These are phyloP conservation scores for Synergus gifuensis DNA, from an alignment of 2,888 invertebrate species.

Conservation along the genomic window DNA sequence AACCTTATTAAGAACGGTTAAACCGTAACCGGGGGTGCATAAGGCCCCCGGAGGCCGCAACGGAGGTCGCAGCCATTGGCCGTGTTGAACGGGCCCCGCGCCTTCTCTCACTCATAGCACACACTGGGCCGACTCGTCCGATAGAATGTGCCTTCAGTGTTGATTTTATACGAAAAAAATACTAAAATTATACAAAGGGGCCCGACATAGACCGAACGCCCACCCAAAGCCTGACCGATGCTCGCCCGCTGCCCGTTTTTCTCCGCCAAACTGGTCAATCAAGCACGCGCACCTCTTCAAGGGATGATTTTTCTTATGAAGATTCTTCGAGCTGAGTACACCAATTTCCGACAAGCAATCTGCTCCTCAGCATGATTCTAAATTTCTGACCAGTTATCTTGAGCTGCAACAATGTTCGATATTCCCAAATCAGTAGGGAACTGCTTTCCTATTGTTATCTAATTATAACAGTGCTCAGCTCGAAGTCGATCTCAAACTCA, in stretches of 20 bases:
- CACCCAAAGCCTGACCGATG: constrained; percentile 81
- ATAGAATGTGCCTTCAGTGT: constrained; percentile 96
- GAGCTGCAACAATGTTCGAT: neutral
- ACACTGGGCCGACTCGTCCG: constrained; percentile 96
- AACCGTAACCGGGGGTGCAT: constrained; percentile 70
- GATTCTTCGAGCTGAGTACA: neutral
- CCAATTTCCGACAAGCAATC: neutral
- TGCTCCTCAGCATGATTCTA: constrained; percentile 3
- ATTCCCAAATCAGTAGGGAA: neutral
- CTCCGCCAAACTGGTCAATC: constrained; percentile 45
- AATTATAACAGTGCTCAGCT: neutral
- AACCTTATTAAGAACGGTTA: constrained; percentile 53
- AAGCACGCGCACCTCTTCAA: constrained; percentile 8
- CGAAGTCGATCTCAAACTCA: neutral
- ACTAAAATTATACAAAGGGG: constrained; percentile 88
- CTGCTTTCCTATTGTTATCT: neutral
- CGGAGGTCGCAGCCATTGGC: constrained; percentile 68
- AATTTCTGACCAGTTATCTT: neutral
- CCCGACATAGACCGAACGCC: constrained; percentile 93
- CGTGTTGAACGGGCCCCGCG: constrained; percentile 75
- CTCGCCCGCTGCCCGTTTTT: constrained; percentile 75
- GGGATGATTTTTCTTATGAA: neutral
- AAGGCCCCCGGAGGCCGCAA: constrained; percentile 68
- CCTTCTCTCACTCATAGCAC: constrained; percentile 83
- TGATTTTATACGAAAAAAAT: constrained; percentile 91